phyloP scores from a whole-genome alignment of 23 tunicate genomes.

The Ciona savignyi region DNA sequence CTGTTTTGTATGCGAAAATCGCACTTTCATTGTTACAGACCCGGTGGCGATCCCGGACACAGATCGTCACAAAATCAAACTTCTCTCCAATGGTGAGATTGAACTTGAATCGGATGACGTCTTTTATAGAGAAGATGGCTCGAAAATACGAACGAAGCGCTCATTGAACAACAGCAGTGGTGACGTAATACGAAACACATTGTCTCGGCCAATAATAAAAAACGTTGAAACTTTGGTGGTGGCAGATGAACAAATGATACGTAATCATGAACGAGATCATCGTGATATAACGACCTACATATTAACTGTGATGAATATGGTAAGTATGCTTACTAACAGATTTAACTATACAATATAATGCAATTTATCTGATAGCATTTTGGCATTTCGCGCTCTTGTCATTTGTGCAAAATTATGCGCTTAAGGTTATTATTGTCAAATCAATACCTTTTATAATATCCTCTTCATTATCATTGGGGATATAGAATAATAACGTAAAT shows the following conservation, averaged over 20 bases:
- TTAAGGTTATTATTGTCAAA: no score
- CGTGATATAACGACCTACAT: conserved; percentile 85
- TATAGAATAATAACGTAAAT: no score
- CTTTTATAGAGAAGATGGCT: not conserved
- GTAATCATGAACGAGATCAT: conserved; percentile 74
- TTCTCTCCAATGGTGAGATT: conserved; percentile 59
- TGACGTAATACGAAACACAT: not conserved
- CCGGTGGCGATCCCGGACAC: conserved; percentile 43
- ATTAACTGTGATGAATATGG: conserved; percentile 96
- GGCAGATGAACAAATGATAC: conserved; percentile 67
- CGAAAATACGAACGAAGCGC: conserved; percentile 1
- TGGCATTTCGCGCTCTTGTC: no score
- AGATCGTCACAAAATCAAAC: conserved; percentile 17
- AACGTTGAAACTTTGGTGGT: conserved; percentile 89
- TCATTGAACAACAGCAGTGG: not conserved
- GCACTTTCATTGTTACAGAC: conserved; percentile 46
- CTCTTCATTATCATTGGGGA: no score
- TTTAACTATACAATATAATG: no score
- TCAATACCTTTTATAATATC: no score
- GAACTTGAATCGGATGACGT: conserved; percentile 24
- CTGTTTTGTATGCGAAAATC: no score
- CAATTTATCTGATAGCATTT: no score
- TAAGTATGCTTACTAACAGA: no score
- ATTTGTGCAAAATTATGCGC: no score
- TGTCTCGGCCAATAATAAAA: conserved; percentile 20